These are phyloP conservation scores for Elanoides forficatus DNA, from an alignment of 2,113 vertebrate species.

Conservation along the genomic window DNA sequence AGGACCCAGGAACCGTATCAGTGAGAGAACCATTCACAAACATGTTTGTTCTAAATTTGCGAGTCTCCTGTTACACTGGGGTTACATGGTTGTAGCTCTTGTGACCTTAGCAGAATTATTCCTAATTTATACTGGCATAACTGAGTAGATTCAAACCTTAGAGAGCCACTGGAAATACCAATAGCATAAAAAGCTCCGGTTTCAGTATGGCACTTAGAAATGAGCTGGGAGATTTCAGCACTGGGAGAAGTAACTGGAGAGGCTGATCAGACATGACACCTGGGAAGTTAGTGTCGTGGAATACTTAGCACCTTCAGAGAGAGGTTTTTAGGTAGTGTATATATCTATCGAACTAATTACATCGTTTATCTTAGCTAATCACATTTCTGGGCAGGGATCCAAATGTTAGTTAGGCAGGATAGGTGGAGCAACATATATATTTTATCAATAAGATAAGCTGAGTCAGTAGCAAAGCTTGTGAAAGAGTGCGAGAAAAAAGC, in stretches of 20 bases:
- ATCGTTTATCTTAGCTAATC: slow-evolving; percentile 22
- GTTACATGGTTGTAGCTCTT: neutral
- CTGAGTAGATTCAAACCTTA: neutral
- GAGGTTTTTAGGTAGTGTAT: neutral
- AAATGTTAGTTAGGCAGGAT: neutral
- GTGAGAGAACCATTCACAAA: neutral
- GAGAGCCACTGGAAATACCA: neutral
- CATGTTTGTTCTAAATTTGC: slow-evolving; percentile 13
- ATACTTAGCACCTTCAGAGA: neutral
- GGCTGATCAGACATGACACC: neutral
- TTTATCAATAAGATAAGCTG: neutral
- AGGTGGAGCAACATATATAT: neutral
- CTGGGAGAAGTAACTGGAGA: neutral
- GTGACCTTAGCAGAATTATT: neutral
- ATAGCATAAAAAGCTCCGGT: neutral
- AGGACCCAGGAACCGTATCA: neutral
- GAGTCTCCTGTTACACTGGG: neutral
- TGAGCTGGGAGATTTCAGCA: neutral
- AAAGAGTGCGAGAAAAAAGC: neutral
- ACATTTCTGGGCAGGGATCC: neutral
- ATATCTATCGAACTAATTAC: neutral
- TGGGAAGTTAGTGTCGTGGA: neutral
- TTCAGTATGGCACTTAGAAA: slow-evolving; percentile 32
- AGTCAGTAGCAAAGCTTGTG: neutral
- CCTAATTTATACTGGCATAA: neutral